Percentiles rank a stretch among this genome's conserved stretches.
These are phyloP conservation scores for Oreonectes daqikongensis DNA, from an alignment of 2,797 vertebrate species.

Conservation along the genomic window DNA sequence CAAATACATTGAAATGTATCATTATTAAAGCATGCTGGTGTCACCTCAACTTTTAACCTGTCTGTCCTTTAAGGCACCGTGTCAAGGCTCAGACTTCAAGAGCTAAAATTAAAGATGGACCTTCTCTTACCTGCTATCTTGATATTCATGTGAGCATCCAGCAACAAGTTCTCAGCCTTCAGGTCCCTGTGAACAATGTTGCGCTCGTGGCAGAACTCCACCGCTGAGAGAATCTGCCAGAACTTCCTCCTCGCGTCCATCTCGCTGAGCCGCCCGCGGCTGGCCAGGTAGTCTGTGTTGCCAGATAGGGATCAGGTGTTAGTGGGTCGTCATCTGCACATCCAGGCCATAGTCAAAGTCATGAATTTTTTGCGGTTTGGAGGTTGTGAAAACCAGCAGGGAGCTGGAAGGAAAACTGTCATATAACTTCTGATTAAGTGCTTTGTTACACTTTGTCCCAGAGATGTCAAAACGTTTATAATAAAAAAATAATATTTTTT, in stretches of 20 bases:
- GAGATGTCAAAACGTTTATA: neutral
- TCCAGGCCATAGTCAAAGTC: slow-evolving; percentile 27
- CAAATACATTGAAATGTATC: slow-evolving; percentile 12
- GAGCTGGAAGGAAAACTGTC: neutral
- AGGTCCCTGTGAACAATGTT: slow-evolving; percentile 96
- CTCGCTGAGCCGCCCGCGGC: slow-evolving; percentile 92
- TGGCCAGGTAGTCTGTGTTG: slow-evolving; percentile 91
- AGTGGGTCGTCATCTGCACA: slow-evolving; percentile 31
- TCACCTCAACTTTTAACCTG: neutral
- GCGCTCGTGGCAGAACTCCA: slow-evolving; percentile 94
- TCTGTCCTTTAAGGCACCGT: neutral
- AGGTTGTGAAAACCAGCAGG: slow-evolving; percentile 25
- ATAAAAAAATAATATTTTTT: too few relatives aligned
- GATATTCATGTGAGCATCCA: slow-evolving; percentile 98
- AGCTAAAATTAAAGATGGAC: neutral
- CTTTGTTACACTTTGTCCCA: neutral
- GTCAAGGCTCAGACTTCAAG: neutral
- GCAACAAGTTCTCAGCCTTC: slow-evolving; percentile 95
- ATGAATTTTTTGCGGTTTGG: slow-evolving; percentile 21
- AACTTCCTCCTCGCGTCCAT: slow-evolving; percentile 94
- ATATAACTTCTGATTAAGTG: neutral
- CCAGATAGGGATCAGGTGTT: slow-evolving; percentile 40
- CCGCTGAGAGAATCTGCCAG: slow-evolving; percentile 97
- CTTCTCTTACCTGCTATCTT: slow-evolving; percentile 91
- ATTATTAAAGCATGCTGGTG: neutral